Evolutionary conservation across 1,140 invertebrate genomes (phyloP), one percentile per base, ranked within the genome.

Genomic region (Eriosoma lanigerum): DNA sequence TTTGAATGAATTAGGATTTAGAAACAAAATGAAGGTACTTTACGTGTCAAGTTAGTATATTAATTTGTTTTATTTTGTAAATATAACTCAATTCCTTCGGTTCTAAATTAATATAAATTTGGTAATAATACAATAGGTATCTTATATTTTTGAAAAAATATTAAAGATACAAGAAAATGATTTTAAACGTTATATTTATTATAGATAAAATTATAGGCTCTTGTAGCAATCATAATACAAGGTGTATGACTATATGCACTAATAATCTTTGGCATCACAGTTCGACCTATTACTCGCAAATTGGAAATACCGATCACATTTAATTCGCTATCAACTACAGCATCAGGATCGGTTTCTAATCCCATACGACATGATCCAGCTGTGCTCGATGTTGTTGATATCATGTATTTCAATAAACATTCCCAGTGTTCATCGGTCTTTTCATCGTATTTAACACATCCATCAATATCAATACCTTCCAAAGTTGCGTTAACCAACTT

Each of bases 331-430:
- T 91, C 89, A 1, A 92, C 90, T 0, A 92, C 91, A 0, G 90
- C 88, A 15, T 84, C 83, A 1, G 85, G 84, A 83, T 92, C 90
- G 19, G 58, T 76, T 32, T 64, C 0, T 93, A 94, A 81, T 44
- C 75, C 88, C 88, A 88, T 88, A 82, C 86, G 86, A 81, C 85
- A 86, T 21, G 87, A 87, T 50, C 87, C 91, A 0, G 91, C 92
- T 85, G 93, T 89, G 81, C 95, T 94, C 83, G 94, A 95, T 64
- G 94, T 93, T 0, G 93, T 94, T 87, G 92, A 21, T 1, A 78
- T 12, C 38, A 82, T 48, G 15, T 81, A 70, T 60, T 78, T 82
- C 9, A 83, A 75, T 29, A 82, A 68, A 84, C 93, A 94, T 73
- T 88, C 89, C 90, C 91, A 92, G 83, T 91, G 92, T 3, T 88